phyloP scores from a whole-genome alignment of 2,113 vertebrate genomes.

The Mixornis gularis region DNA sequence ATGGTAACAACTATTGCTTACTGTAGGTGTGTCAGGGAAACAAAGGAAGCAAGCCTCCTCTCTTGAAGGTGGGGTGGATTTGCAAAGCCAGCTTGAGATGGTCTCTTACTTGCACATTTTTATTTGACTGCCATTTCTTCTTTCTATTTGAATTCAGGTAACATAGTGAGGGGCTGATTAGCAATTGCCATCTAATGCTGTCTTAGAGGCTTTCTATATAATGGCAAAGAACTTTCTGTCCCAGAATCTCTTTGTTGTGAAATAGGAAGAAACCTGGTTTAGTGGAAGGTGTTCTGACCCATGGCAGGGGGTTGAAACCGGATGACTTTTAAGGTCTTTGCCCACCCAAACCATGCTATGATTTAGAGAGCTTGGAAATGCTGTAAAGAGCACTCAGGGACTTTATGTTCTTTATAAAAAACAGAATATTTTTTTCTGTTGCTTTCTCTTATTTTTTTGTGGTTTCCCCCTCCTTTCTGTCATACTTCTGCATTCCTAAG shows the following conservation, averaged over 20 bases:
- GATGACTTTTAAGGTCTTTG: background rate
- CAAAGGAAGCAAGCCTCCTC: background rate
- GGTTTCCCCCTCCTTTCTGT: background rate
- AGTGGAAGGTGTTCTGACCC: background rate
- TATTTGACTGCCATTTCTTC: background rate
- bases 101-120: background rate
- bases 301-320: rapidly evolving
- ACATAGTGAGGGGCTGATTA: background rate
- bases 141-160: background rate
- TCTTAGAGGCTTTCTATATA: background rate
- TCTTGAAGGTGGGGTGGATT: background rate
- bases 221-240: background rate
- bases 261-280: background rate
- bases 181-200: background rate
- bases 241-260: background rate
- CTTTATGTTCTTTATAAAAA: background rate
- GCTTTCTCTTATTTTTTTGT: background rate
- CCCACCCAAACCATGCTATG: background rate
- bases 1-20: background rate
- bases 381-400: background rate
- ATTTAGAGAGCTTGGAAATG: background rate
- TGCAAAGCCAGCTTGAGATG: background rate
- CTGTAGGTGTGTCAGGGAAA: background rate
- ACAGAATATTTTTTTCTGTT: background rate
- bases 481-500: background rate